Evolutionary conservation across 2,113 vertebrate genomes (phyloP).

Genomic region (Dendropsophus ebraccatus): DNA sequence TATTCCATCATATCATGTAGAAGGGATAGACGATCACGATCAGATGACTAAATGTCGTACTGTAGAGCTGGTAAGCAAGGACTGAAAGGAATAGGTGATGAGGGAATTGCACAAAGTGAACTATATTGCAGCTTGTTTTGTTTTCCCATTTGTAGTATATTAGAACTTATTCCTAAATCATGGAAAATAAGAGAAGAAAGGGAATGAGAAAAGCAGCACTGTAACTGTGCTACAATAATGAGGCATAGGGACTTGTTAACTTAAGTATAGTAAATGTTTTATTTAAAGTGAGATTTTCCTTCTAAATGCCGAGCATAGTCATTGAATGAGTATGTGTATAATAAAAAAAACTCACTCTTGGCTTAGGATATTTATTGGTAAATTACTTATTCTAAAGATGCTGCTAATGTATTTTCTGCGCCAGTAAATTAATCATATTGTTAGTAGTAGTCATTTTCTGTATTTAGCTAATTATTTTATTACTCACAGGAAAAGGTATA

Average conservation of each 20-base stretch:
- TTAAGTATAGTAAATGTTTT: background rate
- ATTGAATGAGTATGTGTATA: background rate
- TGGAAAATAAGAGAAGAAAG: background rate
- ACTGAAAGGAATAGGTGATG: background rate
- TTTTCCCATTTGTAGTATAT: background rate
- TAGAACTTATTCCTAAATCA: background rate
- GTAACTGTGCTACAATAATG: background rate
- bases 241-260: background rate
- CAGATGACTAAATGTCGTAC: background rate
- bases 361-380: background rate
- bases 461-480: conserved; percentile 6
- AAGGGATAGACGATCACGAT: background rate
- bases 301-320: background rate
- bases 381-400: conserved; percentile 27
- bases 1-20: background rate
- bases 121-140: background rate
- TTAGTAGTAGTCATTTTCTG: background rate
- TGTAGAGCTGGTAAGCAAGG: background rate
- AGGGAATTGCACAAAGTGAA: background rate
- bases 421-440: conserved; percentile 8
- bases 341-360: background rate
- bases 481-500: background rate
- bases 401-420: background rate
- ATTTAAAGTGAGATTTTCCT: background rate
- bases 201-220: background rate